Evolutionary conservation across 2,113 vertebrate species (phyloP).

Genomic region (Serinus canaria): DNA sequence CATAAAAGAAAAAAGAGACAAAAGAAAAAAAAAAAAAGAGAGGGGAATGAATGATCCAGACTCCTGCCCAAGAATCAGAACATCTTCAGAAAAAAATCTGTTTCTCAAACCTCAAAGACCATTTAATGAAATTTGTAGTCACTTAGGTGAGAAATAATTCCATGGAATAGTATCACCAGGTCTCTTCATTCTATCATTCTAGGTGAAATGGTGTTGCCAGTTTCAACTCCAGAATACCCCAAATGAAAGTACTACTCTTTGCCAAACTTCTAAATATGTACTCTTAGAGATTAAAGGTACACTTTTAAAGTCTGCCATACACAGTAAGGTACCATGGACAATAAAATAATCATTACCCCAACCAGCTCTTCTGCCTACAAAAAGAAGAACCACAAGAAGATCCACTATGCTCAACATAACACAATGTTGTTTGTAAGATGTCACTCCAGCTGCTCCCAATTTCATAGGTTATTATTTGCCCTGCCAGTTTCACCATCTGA

Average conservation of each 20-base stretch:
- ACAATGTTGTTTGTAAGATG: background rate
- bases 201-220: background rate
- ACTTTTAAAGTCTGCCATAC: background rate
- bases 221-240: background rate
- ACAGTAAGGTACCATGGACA: background rate
- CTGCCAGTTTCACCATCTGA: background rate
- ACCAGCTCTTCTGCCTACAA: background rate
- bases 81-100: background rate
- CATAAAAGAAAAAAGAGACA: background rate
- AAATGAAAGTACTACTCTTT: background rate
- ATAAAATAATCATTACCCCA: background rate
- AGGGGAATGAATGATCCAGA: background rate
- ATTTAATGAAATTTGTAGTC: background rate
- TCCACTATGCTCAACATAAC: background rate
- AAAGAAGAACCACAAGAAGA: background rate
- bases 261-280: background rate
- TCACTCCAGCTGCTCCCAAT: background rate
- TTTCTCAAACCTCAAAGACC: background rate
- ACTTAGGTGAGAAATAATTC: background rate
- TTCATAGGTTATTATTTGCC: background rate
- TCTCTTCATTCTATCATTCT: background rate
- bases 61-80: background rate
- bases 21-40: background rate
- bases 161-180: background rate
- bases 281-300: background rate